A percentile compares a stretch with the other conserved stretches of the same genome.
Evolutionary conservation across 1,140 invertebrate genomes (phyloP).

Genomic region (Carposina sasakii): DNA sequence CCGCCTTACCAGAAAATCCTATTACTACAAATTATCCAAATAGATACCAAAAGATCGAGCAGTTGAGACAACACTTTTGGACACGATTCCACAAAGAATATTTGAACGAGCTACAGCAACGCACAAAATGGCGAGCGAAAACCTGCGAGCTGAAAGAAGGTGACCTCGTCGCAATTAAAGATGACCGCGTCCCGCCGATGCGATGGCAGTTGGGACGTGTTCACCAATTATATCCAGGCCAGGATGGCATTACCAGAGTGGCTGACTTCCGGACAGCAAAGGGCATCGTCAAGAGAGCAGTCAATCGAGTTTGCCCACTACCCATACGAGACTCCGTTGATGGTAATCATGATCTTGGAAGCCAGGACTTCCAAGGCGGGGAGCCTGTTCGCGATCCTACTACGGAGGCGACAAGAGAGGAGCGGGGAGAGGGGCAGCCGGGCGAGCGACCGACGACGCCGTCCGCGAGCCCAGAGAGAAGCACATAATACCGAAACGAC

Average conservation of each 20-base stretch:
- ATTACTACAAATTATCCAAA: not conserved
- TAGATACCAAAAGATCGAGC: not conserved
- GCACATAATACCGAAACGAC: no score
- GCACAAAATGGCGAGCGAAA: not conserved
- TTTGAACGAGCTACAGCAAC: not conserved
- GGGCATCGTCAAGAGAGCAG: not conserved
- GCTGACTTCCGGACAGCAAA: not conserved
- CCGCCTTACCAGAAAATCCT: not conserved
- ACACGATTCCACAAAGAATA: constrained; percentile 1
- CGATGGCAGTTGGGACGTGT: constrained; percentile 36
- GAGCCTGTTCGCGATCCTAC: no score
- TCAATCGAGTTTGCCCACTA: not conserved
- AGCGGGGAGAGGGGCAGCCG: no score
- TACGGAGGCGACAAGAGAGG: no score
- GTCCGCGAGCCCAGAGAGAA: no score
- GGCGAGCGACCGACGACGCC: no score
- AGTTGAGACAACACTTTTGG: not conserved
- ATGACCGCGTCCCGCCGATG: constrained; percentile 18
- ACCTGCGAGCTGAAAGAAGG: not conserved
- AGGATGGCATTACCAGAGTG: constrained; percentile 18
- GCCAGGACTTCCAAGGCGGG: no score
- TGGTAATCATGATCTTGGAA: no score
- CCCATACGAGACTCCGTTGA: no score
- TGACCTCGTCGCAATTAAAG: constrained; percentile 3
- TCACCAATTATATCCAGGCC: constrained; percentile 14